Conservation (phyloP, 2,113 vertebrate genomes). For the Sturnira hondurensis region DNA sequence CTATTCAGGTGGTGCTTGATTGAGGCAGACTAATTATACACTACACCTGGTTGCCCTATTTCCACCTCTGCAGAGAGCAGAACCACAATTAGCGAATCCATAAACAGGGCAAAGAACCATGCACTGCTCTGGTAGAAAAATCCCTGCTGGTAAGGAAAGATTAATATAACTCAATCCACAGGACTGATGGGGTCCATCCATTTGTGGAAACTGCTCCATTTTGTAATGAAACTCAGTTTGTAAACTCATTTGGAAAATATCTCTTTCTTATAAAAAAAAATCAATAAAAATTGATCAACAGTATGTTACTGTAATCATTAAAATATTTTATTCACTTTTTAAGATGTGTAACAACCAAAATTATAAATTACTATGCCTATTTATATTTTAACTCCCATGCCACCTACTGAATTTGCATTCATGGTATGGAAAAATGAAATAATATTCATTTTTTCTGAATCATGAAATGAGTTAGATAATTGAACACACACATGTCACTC, state of each 20-base stretch:
- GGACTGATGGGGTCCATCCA: not conserved
- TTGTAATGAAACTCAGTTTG: not conserved
- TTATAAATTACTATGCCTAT: not conserved
- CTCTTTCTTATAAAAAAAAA: not conserved
- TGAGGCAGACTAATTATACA: not conserved
- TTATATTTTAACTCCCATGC: not conserved
- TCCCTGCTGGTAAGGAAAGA: not conserved
- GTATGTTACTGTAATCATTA: not conserved
- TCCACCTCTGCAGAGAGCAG: not conserved
- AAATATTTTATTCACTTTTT: not conserved
- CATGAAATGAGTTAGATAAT: not conserved
- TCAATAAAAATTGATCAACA: not conserved
- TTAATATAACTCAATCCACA: not conserved
- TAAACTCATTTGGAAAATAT: too few relatives aligned
- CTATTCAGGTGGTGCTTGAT: not conserved
- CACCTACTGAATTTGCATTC: not conserved
- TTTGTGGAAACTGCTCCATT: not conserved
- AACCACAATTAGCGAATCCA: not conserved
- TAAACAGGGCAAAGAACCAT: not conserved
- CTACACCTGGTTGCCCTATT: not conserved
- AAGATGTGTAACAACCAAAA: not conserved
- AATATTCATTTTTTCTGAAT: not conserved
- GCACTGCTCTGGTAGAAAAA: not conserved
- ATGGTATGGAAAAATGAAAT: not conserved
- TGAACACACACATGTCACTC: not conserved